Base-by-base conservation (phyloP, 2,888 invertebrate genomes). In the Coenonympha glycerion region DNA sequence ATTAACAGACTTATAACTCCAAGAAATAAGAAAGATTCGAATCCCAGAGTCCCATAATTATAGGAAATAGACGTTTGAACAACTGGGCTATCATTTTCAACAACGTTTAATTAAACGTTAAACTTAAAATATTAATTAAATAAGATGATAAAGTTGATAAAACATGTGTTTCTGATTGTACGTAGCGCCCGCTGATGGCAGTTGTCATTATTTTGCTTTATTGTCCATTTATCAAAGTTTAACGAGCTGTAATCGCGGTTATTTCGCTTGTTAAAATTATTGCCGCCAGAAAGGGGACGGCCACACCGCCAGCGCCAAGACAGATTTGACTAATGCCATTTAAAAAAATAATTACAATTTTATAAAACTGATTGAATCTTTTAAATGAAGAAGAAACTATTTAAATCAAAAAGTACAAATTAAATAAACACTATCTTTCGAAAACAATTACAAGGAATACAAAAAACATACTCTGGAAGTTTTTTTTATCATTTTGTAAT, bases 201-300 rank as follows among this genome's bases (percentile, higher is more conserved):
- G 46, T 28, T 51, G 57, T 58, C 58, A 67, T 76, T 76, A 72
- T 66, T 74, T 68, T 65, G 65, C 63, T 74, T 78, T 79, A 83
- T 79, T 76, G 71, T 66, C 76, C 75, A 81, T 79, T 75, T 73
- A 77, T 82, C 78, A 82, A 73, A 68, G 68, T 71, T 75, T 79
- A 77, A 78, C 76, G 76, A 73, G 72, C 74, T 69, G 73, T 79
- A 77, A 78, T 78, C 68, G 69, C 67, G 68, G 68, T 71, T 64
- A 69, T 66, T 64, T 63, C 60, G 73, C 71, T 77, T 72, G 70
- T 72, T 72, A 73, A 74, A 72, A 71, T 72, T 65, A 68, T 37
- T 46, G 30, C 36, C 31, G 44, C 49, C 36, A 13, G 26, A 13
- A 37, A 28, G 36, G 36, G 37, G 28, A 11, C 24, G 46, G 16